Base-by-base conservation (phyloP, 2,888 invertebrate species). In the Liopterus haemorrhoidalis region DNA sequence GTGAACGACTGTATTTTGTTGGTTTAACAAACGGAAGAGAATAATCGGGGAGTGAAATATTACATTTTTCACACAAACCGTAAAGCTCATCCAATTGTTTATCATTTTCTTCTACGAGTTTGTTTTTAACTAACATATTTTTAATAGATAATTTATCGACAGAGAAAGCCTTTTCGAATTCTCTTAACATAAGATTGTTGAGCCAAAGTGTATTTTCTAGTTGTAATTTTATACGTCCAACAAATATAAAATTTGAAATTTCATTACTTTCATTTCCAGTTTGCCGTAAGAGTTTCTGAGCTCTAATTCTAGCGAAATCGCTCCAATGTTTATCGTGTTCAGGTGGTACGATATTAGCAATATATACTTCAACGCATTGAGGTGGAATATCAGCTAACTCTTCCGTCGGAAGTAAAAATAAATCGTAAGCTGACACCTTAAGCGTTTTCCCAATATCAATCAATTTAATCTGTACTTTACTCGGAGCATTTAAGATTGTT, bases 191-290 rank as follows among this genome's bases (percentile, higher is more conserved):
- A 25, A 85, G 60, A 2, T 79, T 76, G 40, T 81, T 74, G 1
- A 85, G 67, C 72, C 83, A 82, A 24, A 85, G 59, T 1, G 73
- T 74, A 48, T 79, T 72, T 1, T 76, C 77, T 19, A 84, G 57
- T 36, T 78, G 75, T 49, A 81, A 59, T 5, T 65, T 61, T 24
- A 82, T 70, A 59, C 73, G 63, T 3, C 70, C 74, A 49, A 65
- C 66, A 49, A 74, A 58, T n/a, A n/a, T n/a, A n/a, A n/a, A n/a
- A n/a, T n/a, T n/a, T n/a, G n/a, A n/a, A n/a, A n/a, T n/a, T n/a
- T n/a, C n/a, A n/a, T n/a, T n/a, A n/a, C n/a, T n/a, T n/a, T n/a
- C n/a, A n/a, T n/a, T n/a, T n/a, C n/a, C n/a, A n/a, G n/a, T n/a
- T n/a, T n/a, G n/a, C n/a, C n/a, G n/a, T n/a, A n/a, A n/a, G n/a